phyloP scores from a whole-genome alignment of 2,888 invertebrate genomes.

The Dioctria linearis region DNA sequence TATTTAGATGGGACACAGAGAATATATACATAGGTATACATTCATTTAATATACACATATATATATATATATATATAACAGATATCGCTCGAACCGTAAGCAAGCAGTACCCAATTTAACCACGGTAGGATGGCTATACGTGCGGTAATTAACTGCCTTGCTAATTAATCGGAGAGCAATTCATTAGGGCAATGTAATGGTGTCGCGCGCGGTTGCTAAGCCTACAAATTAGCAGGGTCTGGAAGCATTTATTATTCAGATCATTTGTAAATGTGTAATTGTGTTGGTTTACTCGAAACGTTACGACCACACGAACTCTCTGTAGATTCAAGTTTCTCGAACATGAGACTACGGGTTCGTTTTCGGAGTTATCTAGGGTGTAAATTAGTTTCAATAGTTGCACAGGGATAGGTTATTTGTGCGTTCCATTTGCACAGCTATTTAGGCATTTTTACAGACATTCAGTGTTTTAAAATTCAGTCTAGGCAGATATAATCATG shows the following conservation, averaged over 20 bases:
- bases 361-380: conserved; percentile 12
- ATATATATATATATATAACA: not conserved
- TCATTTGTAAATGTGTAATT: conserved; percentile 46
- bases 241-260: conserved; percentile 57
- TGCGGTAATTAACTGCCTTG: conserved; percentile 71
- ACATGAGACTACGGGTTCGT: not conserved
- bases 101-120: conserved; percentile 15
- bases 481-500: no score
- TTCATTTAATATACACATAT: no score
- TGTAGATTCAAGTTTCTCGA: not conserved
- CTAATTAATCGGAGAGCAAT: conserved; percentile 68
- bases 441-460: conserved; percentile 45
- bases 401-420: not conserved
- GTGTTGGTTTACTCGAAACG: conserved; percentile 31
- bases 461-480: no score
- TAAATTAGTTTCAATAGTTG: conserved; percentile 36
- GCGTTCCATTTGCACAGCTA: conserved; percentile 40
- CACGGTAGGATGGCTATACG: conserved; percentile 32
- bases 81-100: not conserved
- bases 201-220: conserved; percentile 56
- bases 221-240: conserved; percentile 58
- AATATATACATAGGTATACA: no score
- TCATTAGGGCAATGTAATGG: conserved; percentile 53
- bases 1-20: conserved; percentile 29
- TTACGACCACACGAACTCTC: not conserved